These are phyloP conservation scores for Hylaeus anthracinus DNA, from an alignment of 1,140 invertebrate genomes.

Conservation along the genomic window DNA sequence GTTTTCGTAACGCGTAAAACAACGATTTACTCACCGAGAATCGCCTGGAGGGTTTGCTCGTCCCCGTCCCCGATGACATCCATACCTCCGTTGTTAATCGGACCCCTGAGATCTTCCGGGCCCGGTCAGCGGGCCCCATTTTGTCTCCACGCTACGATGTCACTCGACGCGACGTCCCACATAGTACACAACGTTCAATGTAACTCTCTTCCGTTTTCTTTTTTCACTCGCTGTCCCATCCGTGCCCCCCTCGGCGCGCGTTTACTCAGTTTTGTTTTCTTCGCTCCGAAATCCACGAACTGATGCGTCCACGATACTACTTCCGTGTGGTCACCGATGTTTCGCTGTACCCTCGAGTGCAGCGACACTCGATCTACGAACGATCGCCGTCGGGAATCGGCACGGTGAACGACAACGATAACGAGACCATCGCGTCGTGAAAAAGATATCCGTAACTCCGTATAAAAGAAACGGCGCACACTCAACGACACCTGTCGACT, in stretches of 20 bases:
- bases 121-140: conserved; percentile 77
- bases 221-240: conserved; percentile 9
- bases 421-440: conserved; percentile 15
- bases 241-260: background rate
- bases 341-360: conserved; percentile 14
- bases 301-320: background rate
- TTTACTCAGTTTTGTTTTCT: background rate
- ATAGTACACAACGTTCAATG: conserved; percentile 49
- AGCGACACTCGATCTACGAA: conserved; percentile 33
- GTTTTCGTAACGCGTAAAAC: conserved; percentile 2
- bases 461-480: background rate
- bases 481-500: background rate
- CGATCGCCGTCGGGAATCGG: conserved; percentile 17
- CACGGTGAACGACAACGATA: conserved; percentile 14
- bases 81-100: conserved; percentile 73
- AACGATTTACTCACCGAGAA: conserved; percentile 72
- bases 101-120: conserved; percentile 69
- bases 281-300: background rate
- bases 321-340: conserved; percentile 25
- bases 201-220: conserved; percentile 49
- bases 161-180: conserved; percentile 70
- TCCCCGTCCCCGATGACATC: conserved; percentile 79
- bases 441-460: background rate
- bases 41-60: conserved; percentile 79
- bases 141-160: conserved; percentile 66